Conservation (phyloP, 2,888 invertebrate species). For the Lasiommata megera region DNA sequence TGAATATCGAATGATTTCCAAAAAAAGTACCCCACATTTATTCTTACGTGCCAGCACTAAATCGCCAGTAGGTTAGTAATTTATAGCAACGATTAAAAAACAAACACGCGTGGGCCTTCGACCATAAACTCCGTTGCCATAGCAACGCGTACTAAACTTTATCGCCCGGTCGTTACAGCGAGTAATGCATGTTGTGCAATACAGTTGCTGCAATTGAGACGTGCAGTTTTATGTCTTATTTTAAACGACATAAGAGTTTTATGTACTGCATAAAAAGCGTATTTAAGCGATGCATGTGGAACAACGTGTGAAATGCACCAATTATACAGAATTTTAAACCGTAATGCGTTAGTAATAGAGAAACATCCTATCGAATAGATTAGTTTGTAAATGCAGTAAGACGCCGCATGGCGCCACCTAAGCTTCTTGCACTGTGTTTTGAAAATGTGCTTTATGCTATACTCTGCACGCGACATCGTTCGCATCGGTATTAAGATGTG, state of each 20-base stretch:
- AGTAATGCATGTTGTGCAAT: conserved; percentile 19
- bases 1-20: no score
- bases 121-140: conserved; percentile 40
- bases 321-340: background rate
- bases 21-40: background rate
- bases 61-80: conserved; percentile 25
- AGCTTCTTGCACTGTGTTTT: conserved; percentile 32
- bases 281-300: background rate
- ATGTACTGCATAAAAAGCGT: background rate
- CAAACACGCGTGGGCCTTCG: conserved; percentile 20
- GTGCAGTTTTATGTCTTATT: conserved; percentile 14
- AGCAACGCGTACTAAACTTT: conserved; percentile 50
- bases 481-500: no score
- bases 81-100: conserved; percentile 26
- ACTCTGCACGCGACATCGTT: conserved; percentile 8
- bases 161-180: conserved; percentile 45
- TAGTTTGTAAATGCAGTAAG: conserved; percentile 12
- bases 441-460: conserved; percentile 15
- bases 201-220: background rate
- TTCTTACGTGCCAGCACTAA: conserved; percentile 12
- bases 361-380: background rate
- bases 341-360: background rate
- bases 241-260: background rate
- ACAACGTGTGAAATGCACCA: background rate
- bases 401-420: conserved; percentile 31